Percentiles rank a stretch among this genome's conserved stretches.
phyloP scores from a whole-genome alignment of 2,113 vertebrate species.

The Danio rerio region DNA sequence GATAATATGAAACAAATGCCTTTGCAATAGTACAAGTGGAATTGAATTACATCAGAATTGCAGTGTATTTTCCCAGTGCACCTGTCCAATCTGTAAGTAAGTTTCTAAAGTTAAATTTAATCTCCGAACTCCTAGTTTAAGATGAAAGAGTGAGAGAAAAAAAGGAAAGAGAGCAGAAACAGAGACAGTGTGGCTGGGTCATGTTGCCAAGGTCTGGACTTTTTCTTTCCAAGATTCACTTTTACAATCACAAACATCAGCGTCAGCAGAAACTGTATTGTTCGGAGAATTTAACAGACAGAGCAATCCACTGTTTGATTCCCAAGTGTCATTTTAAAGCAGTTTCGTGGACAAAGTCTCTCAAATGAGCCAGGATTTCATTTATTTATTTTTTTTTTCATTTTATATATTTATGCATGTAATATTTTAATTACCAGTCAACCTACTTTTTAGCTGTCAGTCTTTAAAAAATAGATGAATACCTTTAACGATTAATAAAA shows the following conservation, averaged over 20 bases:
- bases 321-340: background rate
- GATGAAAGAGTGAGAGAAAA: background rate
- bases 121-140: background rate
- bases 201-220: background rate
- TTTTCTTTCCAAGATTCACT: slow-evolving; percentile 35
- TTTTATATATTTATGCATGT: too few species aligned
- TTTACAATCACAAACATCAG: slow-evolving; percentile 1
- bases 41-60: background rate
- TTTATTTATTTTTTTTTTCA: too few species aligned
- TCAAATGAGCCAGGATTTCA: background rate
- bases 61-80: background rate
- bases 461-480: too few species aligned
- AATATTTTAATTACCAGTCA: too few species aligned
- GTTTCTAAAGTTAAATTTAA: slow-evolving; percentile 22
- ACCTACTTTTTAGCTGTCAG: too few species aligned
- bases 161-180: slow-evolving; percentile 18
- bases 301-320: background rate
- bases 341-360: background rate
- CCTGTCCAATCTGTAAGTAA: slow-evolving; percentile 8
- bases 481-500: too few species aligned
- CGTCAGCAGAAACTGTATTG: slow-evolving; percentile 21
- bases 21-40: slow-evolving; percentile 8
- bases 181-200: slow-evolving; percentile 27
- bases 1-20: background rate
- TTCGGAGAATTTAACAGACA: background rate